Base-by-base conservation (phyloP, 2,113 vertebrate species). In the Strix aluco region DNA sequence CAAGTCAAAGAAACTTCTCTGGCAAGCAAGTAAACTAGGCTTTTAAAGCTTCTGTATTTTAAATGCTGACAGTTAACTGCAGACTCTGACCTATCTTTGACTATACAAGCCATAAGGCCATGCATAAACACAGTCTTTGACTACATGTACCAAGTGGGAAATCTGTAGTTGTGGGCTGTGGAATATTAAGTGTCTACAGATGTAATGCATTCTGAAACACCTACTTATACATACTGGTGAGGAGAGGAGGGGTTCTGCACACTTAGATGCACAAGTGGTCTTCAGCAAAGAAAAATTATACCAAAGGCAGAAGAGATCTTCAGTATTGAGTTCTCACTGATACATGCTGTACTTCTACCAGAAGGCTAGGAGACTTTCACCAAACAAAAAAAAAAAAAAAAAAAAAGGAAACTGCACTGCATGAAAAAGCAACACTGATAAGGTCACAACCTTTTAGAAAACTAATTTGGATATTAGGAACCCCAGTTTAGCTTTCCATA, bases 391-490 rank as follows among this genome's bases (percentile, higher is more conserved):
- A 32, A 40, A 25, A 32, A 18, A 10, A 29, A 13, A 27, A 12
- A 20, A 36, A 11, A 40, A n/a, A 4, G 8, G 7, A 59, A 85
- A 17, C 44, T 54, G 32, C 13, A 19, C 18, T 34, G 18, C 22
- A 12, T 3, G 5, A 36, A 55, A 63, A 51, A 19, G 6, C 23
- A 44, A 46, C 26, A 57, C 1, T 1, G 18, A 3, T 13, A 63
- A 38, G 15, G 54, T 34, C 44, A 51, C 11, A 42, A 15, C 10
- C n/a, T 29, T 47, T 63, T 0, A 44, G 11, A 55, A 62, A n/a
- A 13, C 10, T 9, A 16, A 6, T 5, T 0, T 19, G 10, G 42
- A 27, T 36, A 23, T 4, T 0, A 32, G 7, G 10, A 75, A 8
- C 3, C 15, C 16, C 4, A 20, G 20, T 16, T 49, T 2, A 47